Evolutionary conservation across 2,888 invertebrate genomes (phyloP).

Genomic region (Oligia latruncula): DNA sequence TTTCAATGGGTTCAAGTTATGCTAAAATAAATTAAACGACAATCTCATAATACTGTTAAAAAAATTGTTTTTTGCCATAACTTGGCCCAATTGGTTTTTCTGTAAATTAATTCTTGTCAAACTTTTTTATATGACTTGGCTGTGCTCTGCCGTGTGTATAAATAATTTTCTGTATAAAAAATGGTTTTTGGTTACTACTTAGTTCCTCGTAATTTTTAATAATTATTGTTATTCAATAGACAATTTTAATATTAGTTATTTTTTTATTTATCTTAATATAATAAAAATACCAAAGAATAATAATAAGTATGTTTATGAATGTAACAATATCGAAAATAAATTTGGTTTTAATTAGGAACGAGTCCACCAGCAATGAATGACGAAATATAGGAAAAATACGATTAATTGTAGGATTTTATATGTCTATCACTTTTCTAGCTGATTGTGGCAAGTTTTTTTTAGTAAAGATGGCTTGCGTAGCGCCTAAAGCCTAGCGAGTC

Average conservation of each 20-base stretch:
- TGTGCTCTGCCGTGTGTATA: constrained; percentile 38
- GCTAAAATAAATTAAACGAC: neutral
- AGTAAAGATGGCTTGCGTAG: neutral
- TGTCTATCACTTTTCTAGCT: neutral
- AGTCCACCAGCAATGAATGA: neutral
- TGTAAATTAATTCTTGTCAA: constrained; percentile 23
- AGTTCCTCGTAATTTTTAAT: constrained; percentile 16
- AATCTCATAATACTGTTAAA: neutral
- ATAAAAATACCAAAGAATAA: constrained; percentile 62
- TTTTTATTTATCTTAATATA: constrained; percentile 4
- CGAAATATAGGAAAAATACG: constrained; percentile 4
- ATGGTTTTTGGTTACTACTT: constrained; percentile 10
- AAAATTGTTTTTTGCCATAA: neutral
- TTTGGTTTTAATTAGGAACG: too few relatives aligned
- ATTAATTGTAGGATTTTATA: constrained; percentile 9
- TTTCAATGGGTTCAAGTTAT: neutral
- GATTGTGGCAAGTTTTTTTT: neutral
- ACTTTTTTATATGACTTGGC: constrained; percentile 35
- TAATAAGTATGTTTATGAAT: constrained; percentile 25
- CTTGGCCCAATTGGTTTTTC: neutral
- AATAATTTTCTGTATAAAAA: constrained; percentile 7
- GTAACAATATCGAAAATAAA: neutral
- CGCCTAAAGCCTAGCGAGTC: too few relatives aligned
- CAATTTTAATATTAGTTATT: neutral
- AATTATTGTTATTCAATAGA: neutral